Evolutionary conservation across 1,140 invertebrate genomes (phyloP), one percentile per base, ranked within the genome.

Genomic region (Acromyrmex heyeri): DNA sequence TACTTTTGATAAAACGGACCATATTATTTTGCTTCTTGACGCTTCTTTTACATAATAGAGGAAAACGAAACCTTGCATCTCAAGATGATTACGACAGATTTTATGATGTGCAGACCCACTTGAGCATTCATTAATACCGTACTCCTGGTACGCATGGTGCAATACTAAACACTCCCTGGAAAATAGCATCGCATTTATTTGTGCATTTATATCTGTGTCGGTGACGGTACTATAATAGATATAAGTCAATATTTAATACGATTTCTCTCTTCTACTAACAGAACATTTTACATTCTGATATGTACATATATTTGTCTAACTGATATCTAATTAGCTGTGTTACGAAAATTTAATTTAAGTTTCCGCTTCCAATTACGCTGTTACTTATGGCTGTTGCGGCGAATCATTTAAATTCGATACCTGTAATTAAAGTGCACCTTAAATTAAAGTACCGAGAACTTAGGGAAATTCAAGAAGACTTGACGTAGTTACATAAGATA

Each of bases 401-500:
- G 24, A 61, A 10, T 73, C 14, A 30, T 61, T 50, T 30, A n/a
- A 83, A 75, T 83, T 59, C 55, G 16, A 83, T 10, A 70, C 50
- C 50, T 4, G 18, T 61, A 72, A 61, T 82, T 48, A 73, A 4
- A 2, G 10, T 16, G 34, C 18, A 18, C 24, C 7, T 14, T 3
- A 12, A 34, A 30, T 70, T 70, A 44, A 57, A 72, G 67, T 12
- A 0, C 12, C 27, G 18, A 10, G 2, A 50, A 72, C 34, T 73
- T 48, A 38, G 55, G 21, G 69, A 75, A 83, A 75, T 83, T 50
- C 14, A 67, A 83, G 79, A 75, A 75, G 55, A n/a, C 79, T 83
- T 62, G 69, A 83, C n/a, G 50, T n/a, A 48, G 88, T 90, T 92
- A 91, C 86, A 91, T 89, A 91, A 92, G 91, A 92, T 92, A 92